Conservation (phyloP, 2,888 invertebrate genomes). For the Cacoxenus indagator region DNA sequence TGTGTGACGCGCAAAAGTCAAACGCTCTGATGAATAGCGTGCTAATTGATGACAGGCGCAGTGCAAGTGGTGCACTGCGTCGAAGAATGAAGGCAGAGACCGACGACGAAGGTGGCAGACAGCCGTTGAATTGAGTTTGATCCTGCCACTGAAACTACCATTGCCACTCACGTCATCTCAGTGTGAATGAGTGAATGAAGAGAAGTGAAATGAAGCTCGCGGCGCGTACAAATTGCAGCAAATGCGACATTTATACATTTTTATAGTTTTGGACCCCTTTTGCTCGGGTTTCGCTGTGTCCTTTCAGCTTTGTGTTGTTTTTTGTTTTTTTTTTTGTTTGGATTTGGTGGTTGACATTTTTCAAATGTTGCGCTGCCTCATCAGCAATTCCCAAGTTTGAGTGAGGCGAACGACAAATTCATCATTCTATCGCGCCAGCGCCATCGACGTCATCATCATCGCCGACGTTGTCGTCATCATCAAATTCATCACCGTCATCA, state of each 20-base stretch:
- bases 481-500: neutral
- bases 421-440: conserved; percentile 34
- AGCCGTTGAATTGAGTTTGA: neutral
- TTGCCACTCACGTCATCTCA: too few species aligned
- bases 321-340: conserved; percentile 39
- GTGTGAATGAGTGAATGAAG: too few species aligned
- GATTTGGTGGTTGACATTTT: conserved; percentile 36
- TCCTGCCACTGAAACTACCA: too few species aligned
- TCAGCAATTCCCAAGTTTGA: conserved; percentile 17
- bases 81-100: neutral
- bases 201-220: too few species aligned
- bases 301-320: neutral
- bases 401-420: conserved; percentile 33
- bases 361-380: conserved; percentile 1
- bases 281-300: too few species aligned
- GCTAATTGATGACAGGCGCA: conserved; percentile 69
- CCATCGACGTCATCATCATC: conserved; percentile 33
- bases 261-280: neutral
- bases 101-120: too few species aligned
- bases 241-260: conserved; percentile 6
- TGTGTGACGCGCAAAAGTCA: conserved; percentile 42
- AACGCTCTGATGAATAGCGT: conserved; percentile 67
- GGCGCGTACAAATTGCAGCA: neutral
- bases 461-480: conserved; percentile 16
- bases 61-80: conserved; percentile 28